Evolutionary conservation across 2,888 invertebrate species (phyloP), one percentile per base, ranked within the genome.

Genomic region (Nematopogon swammerdamellus): DNA sequence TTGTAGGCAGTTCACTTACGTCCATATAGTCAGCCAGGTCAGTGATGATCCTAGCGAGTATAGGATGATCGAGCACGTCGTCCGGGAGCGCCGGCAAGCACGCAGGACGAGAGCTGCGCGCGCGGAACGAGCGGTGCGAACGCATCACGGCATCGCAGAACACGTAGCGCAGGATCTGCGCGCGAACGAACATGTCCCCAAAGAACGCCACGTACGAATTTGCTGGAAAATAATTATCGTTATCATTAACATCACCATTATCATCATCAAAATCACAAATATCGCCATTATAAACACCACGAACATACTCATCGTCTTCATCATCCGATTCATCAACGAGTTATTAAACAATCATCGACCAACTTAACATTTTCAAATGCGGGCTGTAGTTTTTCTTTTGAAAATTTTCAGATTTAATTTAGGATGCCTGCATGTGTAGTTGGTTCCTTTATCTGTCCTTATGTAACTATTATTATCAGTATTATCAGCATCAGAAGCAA

Each of bases 111-210:
- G 90, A 92, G 62, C 89, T 88, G n/a, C 91, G 87, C 53, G 91
- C 88, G 63, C 93, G 84, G 70, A 88, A 89, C 51, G 89, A 88
- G 55, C 94, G 86, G 75, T 97, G 97, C 63, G 94, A 82, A 58
- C 92, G 88, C 57, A 97, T 80, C 47, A 92, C 90, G 60, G 92
- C 89, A 80, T 92, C 92, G 80, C 96, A 97, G 83, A 97, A 97
- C 56, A 96, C 88, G 79, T 91, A 97, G 55, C 97, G 88, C 56
- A 95, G 82, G 55, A 96, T 82, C 54, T 96, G 77, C 53, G 95
- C 83, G 53, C 97, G 87, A 57, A 97, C 82, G 75, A 96, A 97
- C 65, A 97, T 96, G 72, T 97, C 97, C 44, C 95, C 93, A 75
- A 96, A 91, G 75, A 96, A 96, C 72, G 92, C 89, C 57, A 95